A percentile compares a stretch with the other conserved stretches of the same genome.
phyloP scores from a whole-genome alignment of 2,888 invertebrate species.

The Spodoptera picta region DNA sequence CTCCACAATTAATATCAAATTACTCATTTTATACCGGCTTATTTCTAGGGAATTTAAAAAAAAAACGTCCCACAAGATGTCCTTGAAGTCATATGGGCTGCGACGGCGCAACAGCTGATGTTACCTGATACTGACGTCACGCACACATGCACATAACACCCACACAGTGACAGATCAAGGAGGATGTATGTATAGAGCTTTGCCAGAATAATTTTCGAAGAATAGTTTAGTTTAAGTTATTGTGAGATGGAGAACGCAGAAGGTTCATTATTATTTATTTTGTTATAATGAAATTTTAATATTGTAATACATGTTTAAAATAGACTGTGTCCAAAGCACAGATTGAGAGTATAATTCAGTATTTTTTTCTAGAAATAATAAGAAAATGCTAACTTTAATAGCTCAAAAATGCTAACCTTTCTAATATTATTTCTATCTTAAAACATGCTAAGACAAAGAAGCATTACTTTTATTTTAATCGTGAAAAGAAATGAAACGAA shows the following conservation, averaged over 20 bases:
- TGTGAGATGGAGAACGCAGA: slow-evolving; percentile 3
- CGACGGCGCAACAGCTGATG: slow-evolving; percentile 84
- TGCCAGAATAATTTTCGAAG: slow-evolving; percentile 47
- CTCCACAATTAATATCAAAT: slow-evolving; percentile 41
- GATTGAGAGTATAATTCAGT: too few species aligned
- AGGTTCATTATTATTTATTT: background rate
- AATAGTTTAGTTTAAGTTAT: slow-evolving; percentile 34
- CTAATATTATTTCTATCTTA: too few species aligned
- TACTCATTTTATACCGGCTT: slow-evolving; percentile 40
- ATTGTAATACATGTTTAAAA: too few species aligned
- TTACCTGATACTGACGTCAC: slow-evolving; percentile 79
- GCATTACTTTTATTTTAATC: too few species aligned
- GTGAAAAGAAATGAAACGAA: too few species aligned
- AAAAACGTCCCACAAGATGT: slow-evolving; percentile 69
- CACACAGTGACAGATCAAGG: slow-evolving; percentile 21
- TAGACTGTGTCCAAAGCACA: too few species aligned
- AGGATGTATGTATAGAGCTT: slow-evolving; percentile 35
- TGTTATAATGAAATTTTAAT: too few species aligned
- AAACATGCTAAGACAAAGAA: too few species aligned
- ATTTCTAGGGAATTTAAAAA: slow-evolving; percentile 47
- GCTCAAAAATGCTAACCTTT: too few species aligned
- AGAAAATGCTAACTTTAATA: too few species aligned
- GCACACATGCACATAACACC: slow-evolving; percentile 39
- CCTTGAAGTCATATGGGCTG: slow-evolving; percentile 88
- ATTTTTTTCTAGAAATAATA: too few species aligned